Conservation (phyloP, 2,797 vertebrate genomes). For the Sylvia borin region DNA sequence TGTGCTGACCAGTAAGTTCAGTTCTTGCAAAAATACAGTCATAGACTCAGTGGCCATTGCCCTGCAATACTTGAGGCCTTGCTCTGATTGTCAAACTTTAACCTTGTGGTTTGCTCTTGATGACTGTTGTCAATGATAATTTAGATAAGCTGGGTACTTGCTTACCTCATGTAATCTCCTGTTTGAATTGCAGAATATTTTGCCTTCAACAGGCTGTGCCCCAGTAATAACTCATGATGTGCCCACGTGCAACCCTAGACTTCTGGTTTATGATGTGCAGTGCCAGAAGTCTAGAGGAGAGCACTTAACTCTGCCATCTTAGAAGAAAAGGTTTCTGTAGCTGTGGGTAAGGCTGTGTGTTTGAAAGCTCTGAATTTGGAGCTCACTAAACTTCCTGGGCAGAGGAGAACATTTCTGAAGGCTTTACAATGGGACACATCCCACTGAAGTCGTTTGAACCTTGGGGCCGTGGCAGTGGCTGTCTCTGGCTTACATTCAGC, state of each 20-base stretch:
- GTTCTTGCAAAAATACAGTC: background rate
- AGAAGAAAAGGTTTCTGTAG: background rate
- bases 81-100: background rate
- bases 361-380: background rate
- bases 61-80: background rate
- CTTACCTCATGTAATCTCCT: background rate
- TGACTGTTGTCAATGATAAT: background rate
- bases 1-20: background rate
- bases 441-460: background rate
- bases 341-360: background rate
- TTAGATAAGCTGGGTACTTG: constrained; percentile 27
- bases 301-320: background rate
- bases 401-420: background rate
- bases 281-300: background rate
- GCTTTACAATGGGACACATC: background rate
- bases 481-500: background rate
- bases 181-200: background rate
- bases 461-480: background rate
- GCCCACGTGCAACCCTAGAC: background rate
- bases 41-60: background rate
- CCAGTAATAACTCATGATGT: background rate
- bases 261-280: background rate
- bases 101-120: background rate
- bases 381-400: background rate
- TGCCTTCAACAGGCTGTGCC: background rate